These are phyloP conservation scores for Adelosebastes latens DNA, from an alignment of 2,797 vertebrate species.

Conservation along the genomic window DNA sequence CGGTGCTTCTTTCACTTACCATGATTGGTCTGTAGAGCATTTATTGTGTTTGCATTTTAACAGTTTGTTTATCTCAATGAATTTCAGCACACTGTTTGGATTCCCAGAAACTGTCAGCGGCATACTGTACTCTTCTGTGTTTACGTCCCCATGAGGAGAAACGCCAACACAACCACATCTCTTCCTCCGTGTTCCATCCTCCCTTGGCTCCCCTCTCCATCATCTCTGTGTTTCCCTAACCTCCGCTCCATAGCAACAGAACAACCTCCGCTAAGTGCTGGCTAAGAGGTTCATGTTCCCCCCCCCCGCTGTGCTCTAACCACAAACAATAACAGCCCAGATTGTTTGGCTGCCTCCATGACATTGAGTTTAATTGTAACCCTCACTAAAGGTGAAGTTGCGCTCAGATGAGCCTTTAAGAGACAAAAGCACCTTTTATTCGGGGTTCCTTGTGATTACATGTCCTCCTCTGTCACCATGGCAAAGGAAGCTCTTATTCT, in stretches of 20 bases:
- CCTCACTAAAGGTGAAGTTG: slow-evolving; percentile 44
- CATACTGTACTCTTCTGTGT: slow-evolving; percentile 17
- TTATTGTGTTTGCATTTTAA: not conserved
- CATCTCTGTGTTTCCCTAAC: slow-evolving; percentile 42
- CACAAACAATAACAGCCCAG: slow-evolving; percentile 66
- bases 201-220: slow-evolving; percentile 26
- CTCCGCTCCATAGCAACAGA: slow-evolving; percentile 68
- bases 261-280: slow-evolving; percentile 65
- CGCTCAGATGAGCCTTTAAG: slow-evolving; percentile 28
- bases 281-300: slow-evolving; percentile 59
- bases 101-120: slow-evolving; percentile 15
- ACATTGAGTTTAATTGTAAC: slow-evolving; percentile 69
- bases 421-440: slow-evolving; percentile 48
- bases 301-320: slow-evolving; percentile 48
- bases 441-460: slow-evolving; percentile 38
- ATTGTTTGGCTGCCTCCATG: slow-evolving; percentile 54
- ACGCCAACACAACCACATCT: slow-evolving; percentile 20
- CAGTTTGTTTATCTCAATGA: not conserved
- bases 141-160: slow-evolving; percentile 33
- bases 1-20: not conserved
- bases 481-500: not conserved
- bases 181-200: slow-evolving; percentile 8
- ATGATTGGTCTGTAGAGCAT: not conserved
- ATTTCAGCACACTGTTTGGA: slow-evolving; percentile 3
- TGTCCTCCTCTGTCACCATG: slow-evolving; percentile 10